phyloP scores from a whole-genome alignment of 2,888 invertebrate species.

The Hyppa rectilinea region DNA sequence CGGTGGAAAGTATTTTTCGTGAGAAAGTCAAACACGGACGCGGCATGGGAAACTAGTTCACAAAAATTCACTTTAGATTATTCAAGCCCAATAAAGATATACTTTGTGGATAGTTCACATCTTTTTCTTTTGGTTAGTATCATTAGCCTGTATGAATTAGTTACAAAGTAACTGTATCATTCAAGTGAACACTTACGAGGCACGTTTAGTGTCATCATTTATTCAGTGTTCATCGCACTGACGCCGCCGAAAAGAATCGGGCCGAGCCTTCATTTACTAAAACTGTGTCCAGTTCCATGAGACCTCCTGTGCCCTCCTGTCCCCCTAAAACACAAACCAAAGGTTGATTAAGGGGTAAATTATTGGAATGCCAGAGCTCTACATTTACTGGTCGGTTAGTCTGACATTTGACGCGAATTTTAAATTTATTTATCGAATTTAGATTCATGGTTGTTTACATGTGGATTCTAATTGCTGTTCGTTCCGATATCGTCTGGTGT shows the following conservation, averaged over 20 bases:
- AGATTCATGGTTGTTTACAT: conserved; percentile 50
- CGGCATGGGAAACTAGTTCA: conserved; percentile 50
- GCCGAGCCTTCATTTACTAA: conserved; percentile 65
- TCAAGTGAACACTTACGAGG: conserved; percentile 52
- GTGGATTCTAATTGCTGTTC: conserved; percentile 55
- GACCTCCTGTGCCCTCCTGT: conserved; percentile 43
- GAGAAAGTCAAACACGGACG: conserved; percentile 52
- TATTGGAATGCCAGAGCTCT: conserved; percentile 31
- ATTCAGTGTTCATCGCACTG: conserved; percentile 67
- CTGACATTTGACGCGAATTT: conserved; percentile 41
- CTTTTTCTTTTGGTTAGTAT: conserved; percentile 57
- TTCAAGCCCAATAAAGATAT: conserved; percentile 21
- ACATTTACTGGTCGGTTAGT: conserved; percentile 24
- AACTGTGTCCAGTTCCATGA: conserved; percentile 60
- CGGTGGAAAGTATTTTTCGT: conserved; percentile 41
- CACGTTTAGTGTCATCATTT: conserved; percentile 64
- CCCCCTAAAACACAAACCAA: conserved; percentile 19
- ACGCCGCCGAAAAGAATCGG: conserved; percentile 65
- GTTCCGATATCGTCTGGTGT: conserved; percentile 43
- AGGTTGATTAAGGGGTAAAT: conserved; percentile 7
- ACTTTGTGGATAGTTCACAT: conserved; percentile 36
- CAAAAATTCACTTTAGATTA: conserved; percentile 51
- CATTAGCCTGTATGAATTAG: conserved; percentile 29
- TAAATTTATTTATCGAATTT: conserved; percentile 40
- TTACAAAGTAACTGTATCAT: conserved; percentile 44